Evolutionary conservation across 53 echinoderm and acorn worm species (phyloP).

Genomic region (Pentamera pediparva): DNA sequence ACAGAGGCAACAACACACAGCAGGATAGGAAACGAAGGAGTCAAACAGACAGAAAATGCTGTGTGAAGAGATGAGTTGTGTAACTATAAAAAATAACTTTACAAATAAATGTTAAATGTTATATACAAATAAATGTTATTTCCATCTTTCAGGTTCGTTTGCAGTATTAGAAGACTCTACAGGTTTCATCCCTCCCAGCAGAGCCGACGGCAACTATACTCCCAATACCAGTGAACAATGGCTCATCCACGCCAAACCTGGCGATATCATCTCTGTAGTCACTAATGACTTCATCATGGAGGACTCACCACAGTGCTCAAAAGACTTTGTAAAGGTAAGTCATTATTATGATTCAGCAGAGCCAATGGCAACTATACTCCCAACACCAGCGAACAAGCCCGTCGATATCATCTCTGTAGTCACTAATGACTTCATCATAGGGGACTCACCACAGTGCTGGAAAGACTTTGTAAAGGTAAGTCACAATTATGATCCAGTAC

Average conservation of each 20-base stretch:
- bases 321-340: constrained; percentile 32
- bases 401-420: constrained; percentile 40
- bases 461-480: constrained; percentile 37
- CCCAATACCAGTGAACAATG: too few relatives aligned
- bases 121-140: not conserved
- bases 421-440: constrained; percentile 29
- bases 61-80: too few relatives aligned
- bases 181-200: too few relatives aligned
- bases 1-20: not conserved
- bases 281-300: constrained; percentile 34
- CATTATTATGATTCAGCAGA: too few relatives aligned
- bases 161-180: not conserved
- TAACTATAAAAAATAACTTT: not conserved
- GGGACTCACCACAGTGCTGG: constrained; percentile 27
- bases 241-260: constrained; percentile 41
- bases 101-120: not conserved
- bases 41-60: too few relatives aligned
- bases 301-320: constrained; percentile 30
- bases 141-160: not conserved
- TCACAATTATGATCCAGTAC: too few relatives aligned
- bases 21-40: too few relatives aligned
- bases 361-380: too few relatives aligned
- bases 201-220: too few relatives aligned
- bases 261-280: constrained; percentile 39
- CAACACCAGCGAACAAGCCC: too few relatives aligned